Evolutionary conservation across 2,888 invertebrate species (phyloP).

Genomic region (Nasonovia ribisnigri): DNA sequence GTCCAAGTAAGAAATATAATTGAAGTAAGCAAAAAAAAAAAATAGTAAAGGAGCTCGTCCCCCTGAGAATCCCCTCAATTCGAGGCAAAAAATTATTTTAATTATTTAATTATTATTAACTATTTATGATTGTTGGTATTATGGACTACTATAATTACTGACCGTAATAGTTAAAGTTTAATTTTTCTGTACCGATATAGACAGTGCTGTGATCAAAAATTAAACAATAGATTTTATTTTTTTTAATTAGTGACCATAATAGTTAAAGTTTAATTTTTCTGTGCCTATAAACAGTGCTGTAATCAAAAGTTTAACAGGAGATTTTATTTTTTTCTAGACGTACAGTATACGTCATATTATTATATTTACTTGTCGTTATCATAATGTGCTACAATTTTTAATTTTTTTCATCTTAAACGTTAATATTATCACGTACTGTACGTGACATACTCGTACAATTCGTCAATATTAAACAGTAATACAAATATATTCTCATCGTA

Average conservation of each 20-base stretch:
- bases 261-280: neutral
- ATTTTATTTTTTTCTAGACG: neutral
- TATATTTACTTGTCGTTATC: neutral
- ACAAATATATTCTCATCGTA: neutral
- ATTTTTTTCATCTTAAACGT: neutral
- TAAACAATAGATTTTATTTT: neutral
- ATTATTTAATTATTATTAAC: no score
- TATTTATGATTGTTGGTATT: neutral
- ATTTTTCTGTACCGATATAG: neutral
- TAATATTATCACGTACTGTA: neutral
- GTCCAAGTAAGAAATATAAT: no score
- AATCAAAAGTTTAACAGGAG: neutral
- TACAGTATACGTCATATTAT: neutral
- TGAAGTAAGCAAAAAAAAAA: no score
- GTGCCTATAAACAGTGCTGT: neutral
- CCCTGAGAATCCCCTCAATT: no score
- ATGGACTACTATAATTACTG: neutral
- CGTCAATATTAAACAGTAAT: neutral
- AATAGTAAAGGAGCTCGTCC: no score
- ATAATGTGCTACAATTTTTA: neutral
- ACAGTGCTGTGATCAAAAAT: neutral
- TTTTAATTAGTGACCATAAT: neutral
- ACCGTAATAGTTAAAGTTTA: neutral
- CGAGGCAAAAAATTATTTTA: no score
- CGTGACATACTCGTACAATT: neutral